Base-by-base conservation (phyloP, 2,888 invertebrate genomes). In the Argyresthia goedartella region DNA sequence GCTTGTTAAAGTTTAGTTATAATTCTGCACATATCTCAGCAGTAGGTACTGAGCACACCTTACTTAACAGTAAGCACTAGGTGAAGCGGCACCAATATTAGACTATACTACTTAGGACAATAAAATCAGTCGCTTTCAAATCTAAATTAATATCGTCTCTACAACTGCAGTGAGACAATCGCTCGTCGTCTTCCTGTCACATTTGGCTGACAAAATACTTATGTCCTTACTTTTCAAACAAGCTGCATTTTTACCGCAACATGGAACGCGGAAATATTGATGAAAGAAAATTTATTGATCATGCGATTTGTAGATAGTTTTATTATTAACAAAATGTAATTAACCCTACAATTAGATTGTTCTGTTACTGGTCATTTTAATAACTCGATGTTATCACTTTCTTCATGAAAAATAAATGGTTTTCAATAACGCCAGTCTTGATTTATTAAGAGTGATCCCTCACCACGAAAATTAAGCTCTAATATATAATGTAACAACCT, bases 51-150 rank as follows among this genome's bases (percentile, higher is more conserved):
- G 53, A 60, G 61, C 59, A 59, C 65, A 64, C 67, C 72, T 67
- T 72, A 67, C 59, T 65, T n/a, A n/a, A n/a, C n/a, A n/a, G n/a
- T n/a, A 69, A 66, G 67, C 65, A 66, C 67, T 71, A 71, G 67
- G 15, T n/a, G 11, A 43, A 71, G 71, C 75, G 73, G 71, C 72
- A 79, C 69, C 73, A 9, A 11, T 25, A 14, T 74, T 81, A 81
- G 84, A 82, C 81, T 84, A 67, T 77, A 81, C 76, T 82, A n/a
- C n/a, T n/a, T n/a, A 79, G 75, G 85, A 86, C 86, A 86, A 86
- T 86, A 86, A 69, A 68, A 63, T 69, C 67, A 74, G 71, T 71
- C 68, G 75, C 71, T 74, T 74, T 71, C 69, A 60, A 66, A 68
- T 65, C 66, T 63, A 67, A 42, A 43, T 49, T 41, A 11, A 39